phyloP scores from a whole-genome alignment of 1,140 invertebrate species.

The Psix sp. region DNA sequence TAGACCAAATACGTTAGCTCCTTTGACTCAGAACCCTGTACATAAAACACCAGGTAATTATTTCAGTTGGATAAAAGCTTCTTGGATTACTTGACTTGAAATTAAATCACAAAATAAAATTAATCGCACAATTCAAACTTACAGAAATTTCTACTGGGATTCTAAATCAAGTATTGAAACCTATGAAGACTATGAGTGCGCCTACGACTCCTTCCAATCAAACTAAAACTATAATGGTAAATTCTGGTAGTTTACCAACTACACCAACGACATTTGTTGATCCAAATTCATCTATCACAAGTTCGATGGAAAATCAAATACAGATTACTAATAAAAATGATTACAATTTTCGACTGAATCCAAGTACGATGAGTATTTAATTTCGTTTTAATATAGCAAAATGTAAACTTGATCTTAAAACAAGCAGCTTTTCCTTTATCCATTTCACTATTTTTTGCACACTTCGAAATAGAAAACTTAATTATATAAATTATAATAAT shows the following conservation, averaged over 20 bases:
- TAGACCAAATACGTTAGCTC: slow-evolving; percentile 60
- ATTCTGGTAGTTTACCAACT: slow-evolving; percentile 65
- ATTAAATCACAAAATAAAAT: slow-evolving; percentile 1
- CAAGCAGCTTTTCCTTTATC: too few relatives aligned
- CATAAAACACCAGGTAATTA: slow-evolving; percentile 64
- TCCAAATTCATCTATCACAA: slow-evolving; percentile 38
- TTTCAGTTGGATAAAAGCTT: too few relatives aligned
- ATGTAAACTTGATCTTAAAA: too few relatives aligned
- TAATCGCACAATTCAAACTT: slow-evolving; percentile 6
- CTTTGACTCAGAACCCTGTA: slow-evolving; percentile 55
- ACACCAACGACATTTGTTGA: slow-evolving; percentile 58
- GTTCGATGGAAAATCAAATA: slow-evolving; percentile 30
- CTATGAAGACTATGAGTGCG: slow-evolving; percentile 70
- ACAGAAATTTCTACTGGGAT: slow-evolving; percentile 66
- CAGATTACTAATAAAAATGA: slow-evolving; percentile 8
- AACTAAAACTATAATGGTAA: slow-evolving; percentile 37
- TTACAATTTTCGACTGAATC: slow-evolving; percentile 5
- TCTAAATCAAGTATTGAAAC: slow-evolving; percentile 65
- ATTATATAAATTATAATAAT: too few relatives aligned
- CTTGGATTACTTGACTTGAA: neutral
- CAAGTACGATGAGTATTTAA: neutral
- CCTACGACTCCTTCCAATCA: slow-evolving; percentile 69
- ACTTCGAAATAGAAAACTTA: too few relatives aligned
- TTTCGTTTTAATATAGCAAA: too few relatives aligned
- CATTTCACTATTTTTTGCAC: too few relatives aligned